Conservation (phyloP, 1,140 invertebrate genomes). For the Calycopis cecrops region DNA sequence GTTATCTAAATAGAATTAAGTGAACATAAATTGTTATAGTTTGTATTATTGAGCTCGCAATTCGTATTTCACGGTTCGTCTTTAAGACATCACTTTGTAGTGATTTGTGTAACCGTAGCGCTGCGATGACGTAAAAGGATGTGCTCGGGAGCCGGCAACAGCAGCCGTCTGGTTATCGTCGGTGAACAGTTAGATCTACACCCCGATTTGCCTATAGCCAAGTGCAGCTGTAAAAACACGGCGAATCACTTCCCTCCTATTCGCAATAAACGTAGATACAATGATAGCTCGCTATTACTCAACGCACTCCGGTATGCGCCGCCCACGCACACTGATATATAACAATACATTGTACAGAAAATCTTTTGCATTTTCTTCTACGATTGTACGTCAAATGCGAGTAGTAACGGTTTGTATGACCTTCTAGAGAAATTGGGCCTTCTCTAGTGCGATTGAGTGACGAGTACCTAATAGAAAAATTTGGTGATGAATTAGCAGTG, state of each 20-base stretch:
- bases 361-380: background rate
- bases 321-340: conserved; percentile 20
- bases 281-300: conserved; percentile 33
- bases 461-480: no score
- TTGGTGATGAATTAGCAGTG: no score
- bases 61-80: background rate
- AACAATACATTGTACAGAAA: background rate
- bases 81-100: conserved; percentile 11
- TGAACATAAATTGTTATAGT: no score
- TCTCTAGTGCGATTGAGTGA: no score
- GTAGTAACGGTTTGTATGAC: background rate
- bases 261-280: conserved; percentile 48
- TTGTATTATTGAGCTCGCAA: no score
- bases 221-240: conserved; percentile 70
- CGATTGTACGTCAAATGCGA: no score
- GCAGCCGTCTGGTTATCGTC: conserved; percentile 71
- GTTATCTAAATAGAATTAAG: no score
- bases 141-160: conserved; percentile 68
- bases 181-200: conserved; percentile 60
- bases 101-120: conserved; percentile 50
- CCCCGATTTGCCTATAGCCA: conserved; percentile 54
- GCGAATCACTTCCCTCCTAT: conserved; percentile 46
- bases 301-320: conserved; percentile 17
- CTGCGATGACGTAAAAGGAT: conserved; percentile 72
- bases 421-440: background rate